These are phyloP conservation scores for Neoniphon sammara DNA, from an alignment of 2,797 vertebrate genomes.

Conservation along the genomic window DNA sequence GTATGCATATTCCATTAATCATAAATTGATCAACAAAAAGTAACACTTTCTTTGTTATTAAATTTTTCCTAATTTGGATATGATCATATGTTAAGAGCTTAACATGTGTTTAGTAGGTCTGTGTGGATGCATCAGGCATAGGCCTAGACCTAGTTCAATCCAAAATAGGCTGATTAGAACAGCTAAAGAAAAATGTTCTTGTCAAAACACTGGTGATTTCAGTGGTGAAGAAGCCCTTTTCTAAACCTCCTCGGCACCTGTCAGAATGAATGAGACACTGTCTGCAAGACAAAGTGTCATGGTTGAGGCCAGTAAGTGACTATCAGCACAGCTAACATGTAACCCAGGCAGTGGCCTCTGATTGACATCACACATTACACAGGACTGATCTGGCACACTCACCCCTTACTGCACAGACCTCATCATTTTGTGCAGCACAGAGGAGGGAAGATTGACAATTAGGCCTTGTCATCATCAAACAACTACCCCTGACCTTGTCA, in stretches of 20 bases:
- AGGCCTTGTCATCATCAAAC: constrained; percentile 59
- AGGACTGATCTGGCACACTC: constrained; percentile 40
- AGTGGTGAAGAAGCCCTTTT: constrained; percentile 50
- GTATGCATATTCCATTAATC: constrained; percentile 7
- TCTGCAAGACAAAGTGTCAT: constrained; percentile 63
- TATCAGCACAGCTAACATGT: constrained; percentile 61
- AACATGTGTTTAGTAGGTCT: constrained; percentile 21
- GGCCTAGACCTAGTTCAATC: constrained; percentile 48
- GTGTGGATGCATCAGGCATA: constrained; percentile 42
- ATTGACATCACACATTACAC: constrained; percentile 67
- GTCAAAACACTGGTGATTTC: constrained; percentile 71
- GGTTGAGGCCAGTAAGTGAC: constrained; percentile 64
- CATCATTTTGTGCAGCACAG: constrained; percentile 49
- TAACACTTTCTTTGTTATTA: constrained; percentile 58
- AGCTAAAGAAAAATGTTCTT: constrained; percentile 57
- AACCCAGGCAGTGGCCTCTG: constrained; percentile 50
- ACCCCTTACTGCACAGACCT: constrained; percentile 47
- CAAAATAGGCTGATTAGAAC: constrained; percentile 55
- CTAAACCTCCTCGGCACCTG: constrained; percentile 63
- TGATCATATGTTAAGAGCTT: constrained; percentile 44
- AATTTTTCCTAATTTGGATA: constrained; percentile 15
- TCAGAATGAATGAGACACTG: constrained; percentile 71
- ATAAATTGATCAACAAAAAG: constrained; percentile 42
- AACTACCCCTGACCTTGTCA: constrained; percentile 61
- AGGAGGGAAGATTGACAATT: constrained; percentile 49